phyloP scores from a whole-genome alignment of 2,113 vertebrate species.

The Hoplias malabaricus region DNA sequence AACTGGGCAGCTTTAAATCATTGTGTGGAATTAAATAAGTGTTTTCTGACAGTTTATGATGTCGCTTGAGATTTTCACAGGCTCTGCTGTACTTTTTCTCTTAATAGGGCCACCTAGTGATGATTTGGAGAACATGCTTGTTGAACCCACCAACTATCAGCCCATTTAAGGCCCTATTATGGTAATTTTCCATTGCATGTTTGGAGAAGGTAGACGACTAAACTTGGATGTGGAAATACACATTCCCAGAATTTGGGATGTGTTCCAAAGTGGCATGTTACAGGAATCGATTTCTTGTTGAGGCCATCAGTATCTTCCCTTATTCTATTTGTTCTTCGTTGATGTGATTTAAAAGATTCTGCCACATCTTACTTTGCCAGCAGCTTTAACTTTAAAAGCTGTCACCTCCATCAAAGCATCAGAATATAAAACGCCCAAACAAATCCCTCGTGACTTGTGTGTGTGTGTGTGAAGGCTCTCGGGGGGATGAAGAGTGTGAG shows the following conservation, averaged over 20 bases:
- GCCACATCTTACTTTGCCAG: neutral
- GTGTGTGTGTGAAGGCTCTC: neutral
- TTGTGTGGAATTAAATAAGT: neutral
- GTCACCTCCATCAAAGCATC: slow-evolving; percentile 1
- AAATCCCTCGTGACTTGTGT: neutral
- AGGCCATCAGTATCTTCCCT: neutral
- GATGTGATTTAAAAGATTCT: slow-evolving; percentile 1
- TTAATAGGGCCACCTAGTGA: neutral
- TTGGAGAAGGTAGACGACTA: no score
- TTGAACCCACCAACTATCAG: neutral
- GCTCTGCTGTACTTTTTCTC: neutral
- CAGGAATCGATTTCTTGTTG: neutral
- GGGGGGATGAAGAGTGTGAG: neutral
- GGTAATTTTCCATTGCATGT: neutral
- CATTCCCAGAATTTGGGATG: neutral
- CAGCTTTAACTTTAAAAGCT: slow-evolving; percentile 8
- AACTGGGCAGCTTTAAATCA: neutral
- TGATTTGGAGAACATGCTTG: neutral
- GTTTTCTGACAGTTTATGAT: neutral
- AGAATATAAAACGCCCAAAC: slow-evolving; percentile 7
- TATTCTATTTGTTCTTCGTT: neutral
- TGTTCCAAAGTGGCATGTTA: neutral
- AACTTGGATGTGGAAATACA: neutral
- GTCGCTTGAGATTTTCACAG: neutral
- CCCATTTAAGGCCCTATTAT: neutral